Percentiles rank a stretch among this genome's conserved stretches.
These are phyloP conservation scores for Lateolabrax maculatus DNA, from an alignment of 2,797 vertebrate species.

Conservation along the genomic window DNA sequence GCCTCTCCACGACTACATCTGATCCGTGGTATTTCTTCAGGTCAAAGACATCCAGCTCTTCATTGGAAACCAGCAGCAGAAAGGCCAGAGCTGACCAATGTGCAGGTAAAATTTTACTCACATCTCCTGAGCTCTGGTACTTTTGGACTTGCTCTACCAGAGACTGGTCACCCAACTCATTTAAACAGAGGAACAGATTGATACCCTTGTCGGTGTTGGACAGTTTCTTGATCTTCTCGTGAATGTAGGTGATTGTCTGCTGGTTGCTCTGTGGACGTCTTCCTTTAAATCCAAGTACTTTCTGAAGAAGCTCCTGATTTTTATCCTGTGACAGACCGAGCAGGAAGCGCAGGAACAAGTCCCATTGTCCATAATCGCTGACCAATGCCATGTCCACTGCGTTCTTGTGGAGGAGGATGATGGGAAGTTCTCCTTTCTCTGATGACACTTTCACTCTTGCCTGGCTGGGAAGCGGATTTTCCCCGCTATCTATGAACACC, in stretches of 20 bases:
- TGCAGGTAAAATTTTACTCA: slow-evolving; percentile 18
- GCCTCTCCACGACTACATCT: slow-evolving; percentile 30
- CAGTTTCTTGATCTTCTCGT: slow-evolving; percentile 10
- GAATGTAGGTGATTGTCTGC: slow-evolving; percentile 18
- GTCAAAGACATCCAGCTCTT: slow-evolving; percentile 28
- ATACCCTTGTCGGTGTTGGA: neutral
- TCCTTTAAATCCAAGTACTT: neutral
- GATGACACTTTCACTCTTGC: neutral
- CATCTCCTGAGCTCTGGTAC: slow-evolving; percentile 32
- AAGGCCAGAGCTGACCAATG: slow-evolving; percentile 53
- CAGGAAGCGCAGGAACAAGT: slow-evolving; percentile 52
- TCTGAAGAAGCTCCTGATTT: slow-evolving; percentile 30
- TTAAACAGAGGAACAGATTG: slow-evolving; percentile 48
- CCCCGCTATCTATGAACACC: neutral
- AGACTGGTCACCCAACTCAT: slow-evolving; percentile 47
- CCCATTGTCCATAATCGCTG: slow-evolving; percentile 15
- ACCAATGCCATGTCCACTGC: slow-evolving; percentile 12
- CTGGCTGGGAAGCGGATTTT: slow-evolving; percentile 13
- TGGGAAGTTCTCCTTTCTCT: neutral
- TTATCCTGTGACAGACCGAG: slow-evolving; percentile 30
- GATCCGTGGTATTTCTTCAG: slow-evolving; percentile 33
- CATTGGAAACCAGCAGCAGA: slow-evolving; percentile 30
- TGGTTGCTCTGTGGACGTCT: neutral
- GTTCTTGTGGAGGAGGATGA: slow-evolving; percentile 15
- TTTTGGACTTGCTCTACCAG: slow-evolving; percentile 37